Conservation (phyloP, 2,113 vertebrate genomes). For the Oreocharis arfaki region DNA sequence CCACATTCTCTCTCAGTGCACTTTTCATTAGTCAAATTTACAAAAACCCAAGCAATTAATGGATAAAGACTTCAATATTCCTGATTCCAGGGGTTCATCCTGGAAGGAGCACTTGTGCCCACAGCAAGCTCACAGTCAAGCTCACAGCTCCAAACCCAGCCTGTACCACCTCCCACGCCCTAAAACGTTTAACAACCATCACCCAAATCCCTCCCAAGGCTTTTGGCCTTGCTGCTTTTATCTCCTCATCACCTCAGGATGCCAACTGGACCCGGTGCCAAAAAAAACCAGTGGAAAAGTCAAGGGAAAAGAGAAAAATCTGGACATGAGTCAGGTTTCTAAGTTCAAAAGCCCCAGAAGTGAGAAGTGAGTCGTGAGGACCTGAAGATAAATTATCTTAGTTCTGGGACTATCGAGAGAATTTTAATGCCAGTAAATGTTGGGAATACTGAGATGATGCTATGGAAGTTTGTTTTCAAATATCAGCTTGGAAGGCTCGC, state of each 20-base stretch:
- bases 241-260: not conserved
- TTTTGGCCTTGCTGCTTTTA: not conserved
- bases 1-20: fast-evolving
- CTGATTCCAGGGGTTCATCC: not conserved
- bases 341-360: not conserved
- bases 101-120: not conserved
- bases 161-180: fast-evolving
- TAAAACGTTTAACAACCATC: not conserved
- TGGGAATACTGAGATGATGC: not conserved
- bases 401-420: not conserved
- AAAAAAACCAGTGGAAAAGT: not conserved
- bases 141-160: not conserved
- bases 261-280: not conserved
- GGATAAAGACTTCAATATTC: fast-evolving
- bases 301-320: not conserved
- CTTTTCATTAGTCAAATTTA: not conserved
- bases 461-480: not conserved
- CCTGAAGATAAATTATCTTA: not conserved
- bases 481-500: not conserved
- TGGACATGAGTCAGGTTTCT: not conserved
- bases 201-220: not conserved
- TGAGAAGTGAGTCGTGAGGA: not conserved
- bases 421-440: not conserved
- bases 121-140: not conserved
- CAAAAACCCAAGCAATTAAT: not conserved